Percentiles rank a stretch among this genome's conserved stretches.
phyloP scores from a whole-genome alignment of 2,113 vertebrate genomes.

The Macheiramphus alcinus region DNA sequence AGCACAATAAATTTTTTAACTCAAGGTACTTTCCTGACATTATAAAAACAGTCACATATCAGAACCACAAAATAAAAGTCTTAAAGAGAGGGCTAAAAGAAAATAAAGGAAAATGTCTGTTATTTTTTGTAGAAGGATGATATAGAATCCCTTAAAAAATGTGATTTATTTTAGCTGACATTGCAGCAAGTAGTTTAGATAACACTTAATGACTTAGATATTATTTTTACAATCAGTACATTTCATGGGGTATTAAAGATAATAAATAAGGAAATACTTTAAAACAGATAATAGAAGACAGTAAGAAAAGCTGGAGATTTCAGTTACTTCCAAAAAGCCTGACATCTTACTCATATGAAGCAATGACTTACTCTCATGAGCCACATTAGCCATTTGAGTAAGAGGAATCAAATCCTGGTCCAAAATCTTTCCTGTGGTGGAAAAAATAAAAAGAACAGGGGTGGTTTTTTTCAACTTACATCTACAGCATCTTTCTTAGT shows the following conservation, averaged over 20 bases:
- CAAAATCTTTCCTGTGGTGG: background rate
- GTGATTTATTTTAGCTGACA: background rate
- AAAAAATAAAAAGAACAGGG: background rate
- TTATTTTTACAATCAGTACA: background rate
- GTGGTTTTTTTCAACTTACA: background rate
- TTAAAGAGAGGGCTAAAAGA: background rate
- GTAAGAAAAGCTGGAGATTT: background rate
- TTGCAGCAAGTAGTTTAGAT: conserved; percentile 23
- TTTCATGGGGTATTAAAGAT: conserved; percentile 21
- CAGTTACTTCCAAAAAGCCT: background rate
- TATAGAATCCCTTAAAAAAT: background rate
- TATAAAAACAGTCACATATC: conserved; percentile 16
- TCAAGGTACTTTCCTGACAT: conserved; percentile 14
- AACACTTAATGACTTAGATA: background rate
- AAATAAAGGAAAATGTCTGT: background rate
- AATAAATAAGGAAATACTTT: conserved; percentile 38
- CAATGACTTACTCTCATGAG: background rate
- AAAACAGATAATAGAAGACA: background rate
- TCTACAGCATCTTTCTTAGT: background rate
- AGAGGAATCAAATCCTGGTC: background rate
- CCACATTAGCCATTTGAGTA: background rate
- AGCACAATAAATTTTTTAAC: conserved; percentile 27
- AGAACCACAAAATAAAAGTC: conserved; percentile 21
- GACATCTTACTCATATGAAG: background rate
- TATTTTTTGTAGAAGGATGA: background rate